Percentiles rank a stretch among this genome's conserved stretches.
Evolutionary conservation across 2,797 vertebrate species (phyloP).

Genomic region (Parotocinclus haroldoi): DNA sequence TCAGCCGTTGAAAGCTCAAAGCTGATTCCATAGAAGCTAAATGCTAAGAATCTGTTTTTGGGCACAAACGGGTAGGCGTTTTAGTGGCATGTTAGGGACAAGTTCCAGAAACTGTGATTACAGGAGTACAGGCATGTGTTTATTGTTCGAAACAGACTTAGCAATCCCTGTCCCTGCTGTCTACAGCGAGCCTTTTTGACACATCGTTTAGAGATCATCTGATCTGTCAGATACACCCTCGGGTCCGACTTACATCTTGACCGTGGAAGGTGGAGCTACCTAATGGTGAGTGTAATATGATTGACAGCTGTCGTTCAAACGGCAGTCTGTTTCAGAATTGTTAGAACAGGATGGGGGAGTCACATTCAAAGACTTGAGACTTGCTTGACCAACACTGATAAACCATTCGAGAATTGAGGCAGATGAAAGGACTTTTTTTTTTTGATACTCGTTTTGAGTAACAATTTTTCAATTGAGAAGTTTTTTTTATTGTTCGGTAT

Average conservation of each 20-base stretch:
- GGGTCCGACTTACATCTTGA: slow-evolving; percentile 4
- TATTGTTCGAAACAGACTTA: slow-evolving; percentile 4
- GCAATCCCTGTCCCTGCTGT: not conserved
- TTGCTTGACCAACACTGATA: no score
- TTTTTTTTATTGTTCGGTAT: no score
- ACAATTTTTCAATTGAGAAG: no score
- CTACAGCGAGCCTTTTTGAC: not conserved
- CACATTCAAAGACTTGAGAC: no score
- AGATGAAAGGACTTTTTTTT: no score
- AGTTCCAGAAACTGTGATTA: slow-evolving; percentile 7
- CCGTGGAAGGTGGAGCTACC: not conserved
- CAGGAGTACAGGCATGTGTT: slow-evolving; percentile 4
- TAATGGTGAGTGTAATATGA: not conserved
- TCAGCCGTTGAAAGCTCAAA: not conserved
- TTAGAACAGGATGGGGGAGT: no score
- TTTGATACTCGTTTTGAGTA: no score
- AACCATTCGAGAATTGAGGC: no score
- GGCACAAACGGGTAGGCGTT: no score
- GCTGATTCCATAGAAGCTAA: not conserved
- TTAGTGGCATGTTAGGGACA: not conserved
- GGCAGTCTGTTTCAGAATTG: not conserved
- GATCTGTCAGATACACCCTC: not conserved
- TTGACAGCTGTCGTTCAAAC: no score
- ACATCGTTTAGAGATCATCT: slow-evolving; percentile 5
- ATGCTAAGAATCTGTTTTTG: not conserved